These are phyloP conservation scores for Trachelus stipa DNA, from an alignment of 2,888 invertebrate genomes.

Conservation along the genomic window DNA sequence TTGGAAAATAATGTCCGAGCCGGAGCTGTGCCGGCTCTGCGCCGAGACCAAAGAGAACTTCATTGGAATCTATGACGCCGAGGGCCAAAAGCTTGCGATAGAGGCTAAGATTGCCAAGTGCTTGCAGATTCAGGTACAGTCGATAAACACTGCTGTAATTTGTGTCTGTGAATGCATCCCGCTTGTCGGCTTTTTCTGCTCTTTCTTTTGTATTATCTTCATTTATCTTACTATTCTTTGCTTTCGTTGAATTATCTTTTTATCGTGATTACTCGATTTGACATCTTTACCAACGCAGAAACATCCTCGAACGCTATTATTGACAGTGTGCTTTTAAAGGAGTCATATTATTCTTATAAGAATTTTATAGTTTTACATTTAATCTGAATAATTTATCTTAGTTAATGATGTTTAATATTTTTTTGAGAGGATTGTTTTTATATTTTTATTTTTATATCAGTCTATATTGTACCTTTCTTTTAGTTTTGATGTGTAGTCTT, in stretches of 20 bases:
- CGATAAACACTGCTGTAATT: neutral
- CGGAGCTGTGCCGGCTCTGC: slow-evolving; percentile 66
- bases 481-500: neutral
- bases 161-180: neutral
- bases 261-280: neutral
- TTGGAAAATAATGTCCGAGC: slow-evolving; percentile 48
- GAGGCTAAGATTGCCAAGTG: slow-evolving; percentile 65
- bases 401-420: neutral
- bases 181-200: neutral
- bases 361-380: neutral
- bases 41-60: slow-evolving; percentile 63
- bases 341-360: neutral
- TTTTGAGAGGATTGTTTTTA: neutral
- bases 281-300: neutral
- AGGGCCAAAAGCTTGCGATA: slow-evolving; percentile 63
- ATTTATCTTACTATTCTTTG: neutral
- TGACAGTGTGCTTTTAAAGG: neutral
- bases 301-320: neutral
- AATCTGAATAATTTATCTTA: neutral
- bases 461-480: neutral
- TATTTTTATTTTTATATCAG: neutral
- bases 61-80: slow-evolving; percentile 65
- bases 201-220: neutral
- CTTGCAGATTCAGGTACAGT: slow-evolving; percentile 63
- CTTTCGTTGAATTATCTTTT: neutral